Evolutionary conservation across 2,888 invertebrate genomes (phyloP).

Genomic region (Ellobium chinense): DNA sequence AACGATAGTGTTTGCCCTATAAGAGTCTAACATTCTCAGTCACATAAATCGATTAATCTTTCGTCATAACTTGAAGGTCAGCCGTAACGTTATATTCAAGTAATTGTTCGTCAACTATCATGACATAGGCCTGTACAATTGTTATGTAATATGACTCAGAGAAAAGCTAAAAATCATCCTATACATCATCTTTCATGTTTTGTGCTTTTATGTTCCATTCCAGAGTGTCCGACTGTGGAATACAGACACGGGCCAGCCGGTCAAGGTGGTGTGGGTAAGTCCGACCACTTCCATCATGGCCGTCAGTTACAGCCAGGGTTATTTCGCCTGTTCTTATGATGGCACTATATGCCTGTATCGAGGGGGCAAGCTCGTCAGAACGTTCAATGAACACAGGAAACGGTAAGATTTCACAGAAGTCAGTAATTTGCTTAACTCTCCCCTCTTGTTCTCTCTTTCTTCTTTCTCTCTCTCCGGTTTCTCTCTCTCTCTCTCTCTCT

Average conservation of each 20-base stretch:
- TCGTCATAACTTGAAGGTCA: no score
- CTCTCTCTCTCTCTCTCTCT: background rate
- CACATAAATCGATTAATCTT: no score
- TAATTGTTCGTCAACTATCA: no score
- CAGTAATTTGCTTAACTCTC: background rate
- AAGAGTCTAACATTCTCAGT: no score
- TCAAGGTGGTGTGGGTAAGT: conserved; percentile 68
- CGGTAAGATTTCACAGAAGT: conserved; percentile 48
- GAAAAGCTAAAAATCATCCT: no score
- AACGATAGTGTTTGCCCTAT: no score
- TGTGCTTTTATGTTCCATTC: no score
- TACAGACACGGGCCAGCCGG: conserved; percentile 61
- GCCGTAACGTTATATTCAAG: no score
- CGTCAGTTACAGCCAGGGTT: conserved; percentile 72
- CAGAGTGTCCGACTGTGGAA: conserved; percentile 74
- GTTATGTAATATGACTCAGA: no score
- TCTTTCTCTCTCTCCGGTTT: no score
- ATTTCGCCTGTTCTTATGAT: conserved; percentile 71
- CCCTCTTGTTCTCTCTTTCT: background rate
- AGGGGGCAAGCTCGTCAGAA: conserved; percentile 62
- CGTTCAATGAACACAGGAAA: conserved; percentile 64
- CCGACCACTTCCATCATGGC: conserved; percentile 72
- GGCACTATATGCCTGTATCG: conserved; percentile 71
- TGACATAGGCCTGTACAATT: no score
- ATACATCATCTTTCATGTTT: no score